These are phyloP conservation scores for Setipinna tenuifilis DNA, from an alignment of 2,797 vertebrate species.

Conservation along the genomic window DNA sequence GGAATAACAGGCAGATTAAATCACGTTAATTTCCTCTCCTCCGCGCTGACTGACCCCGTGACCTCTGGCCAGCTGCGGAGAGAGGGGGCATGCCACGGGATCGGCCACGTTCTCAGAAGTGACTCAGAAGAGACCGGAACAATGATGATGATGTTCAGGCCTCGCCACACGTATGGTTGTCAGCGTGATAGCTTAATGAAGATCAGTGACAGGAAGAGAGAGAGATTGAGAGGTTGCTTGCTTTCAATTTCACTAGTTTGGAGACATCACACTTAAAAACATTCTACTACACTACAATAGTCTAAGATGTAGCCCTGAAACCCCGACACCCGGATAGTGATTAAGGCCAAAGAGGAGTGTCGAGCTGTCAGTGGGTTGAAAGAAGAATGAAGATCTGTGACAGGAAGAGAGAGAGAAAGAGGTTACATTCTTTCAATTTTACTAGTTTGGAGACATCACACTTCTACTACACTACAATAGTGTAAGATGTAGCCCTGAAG, in stretches of 20 bases:
- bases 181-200: not conserved
- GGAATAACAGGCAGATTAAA: slow-evolving; percentile 33
- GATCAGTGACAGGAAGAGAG: not conserved
- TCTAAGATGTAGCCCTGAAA: not conserved
- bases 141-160: not conserved
- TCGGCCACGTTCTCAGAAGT: not conserved
- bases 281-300: no score
- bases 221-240: not conserved
- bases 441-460: not conserved
- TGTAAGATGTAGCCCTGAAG: not conserved
- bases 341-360: not conserved
- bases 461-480: no score
- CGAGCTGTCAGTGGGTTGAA: no score
- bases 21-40: slow-evolving; percentile 31
- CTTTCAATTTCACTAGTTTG: not conserved
- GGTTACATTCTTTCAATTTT: not conserved
- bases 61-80: not conserved
- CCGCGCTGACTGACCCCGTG: not conserved
- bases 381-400: not conserved
- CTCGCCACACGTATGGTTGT: not conserved
- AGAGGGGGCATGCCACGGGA: not conserved
- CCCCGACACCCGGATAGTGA: not conserved
- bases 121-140: not conserved
- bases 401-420: not conserved
- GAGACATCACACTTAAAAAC: not conserved